Conservation (phyloP, 2,797 vertebrate species). For the Luscinia megarhynchos region DNA sequence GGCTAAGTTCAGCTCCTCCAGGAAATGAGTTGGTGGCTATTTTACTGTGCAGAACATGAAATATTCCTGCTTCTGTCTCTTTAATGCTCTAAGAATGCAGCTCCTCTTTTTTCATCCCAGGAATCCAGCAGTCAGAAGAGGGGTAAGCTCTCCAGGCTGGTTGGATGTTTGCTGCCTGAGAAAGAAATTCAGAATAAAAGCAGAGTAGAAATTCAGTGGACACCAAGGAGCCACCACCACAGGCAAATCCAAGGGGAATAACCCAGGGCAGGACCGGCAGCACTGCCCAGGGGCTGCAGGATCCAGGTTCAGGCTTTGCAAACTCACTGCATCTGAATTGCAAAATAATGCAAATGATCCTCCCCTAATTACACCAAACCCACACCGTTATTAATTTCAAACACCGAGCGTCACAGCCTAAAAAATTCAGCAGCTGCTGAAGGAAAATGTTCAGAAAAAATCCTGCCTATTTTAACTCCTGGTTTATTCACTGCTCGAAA, state of each 20-base stretch:
- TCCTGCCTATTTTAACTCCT: neutral
- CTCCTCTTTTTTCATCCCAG: constrained; percentile 77
- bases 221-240: neutral
- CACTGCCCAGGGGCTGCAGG: neutral
- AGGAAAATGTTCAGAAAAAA: neutral
- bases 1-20: neutral
- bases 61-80: constrained; percentile 79
- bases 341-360: neutral
- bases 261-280: neutral
- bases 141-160: neutral
- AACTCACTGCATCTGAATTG: neutral
- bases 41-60: constrained; percentile 47
- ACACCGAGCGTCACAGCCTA: neutral
- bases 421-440: neutral
- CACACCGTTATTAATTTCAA: neutral
- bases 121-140: neutral
- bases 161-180: neutral
- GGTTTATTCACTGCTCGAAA: neutral
- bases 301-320: neutral
- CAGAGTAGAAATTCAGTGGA: neutral
- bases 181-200: neutral
- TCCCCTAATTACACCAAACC: neutral
- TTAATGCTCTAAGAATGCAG: constrained; percentile 76
- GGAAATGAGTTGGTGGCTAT: neutral
- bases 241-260: fast-evolving